Evolutionary conservation across 2,888 invertebrate species (phyloP).

Genomic region (Stenodera caucasica): DNA sequence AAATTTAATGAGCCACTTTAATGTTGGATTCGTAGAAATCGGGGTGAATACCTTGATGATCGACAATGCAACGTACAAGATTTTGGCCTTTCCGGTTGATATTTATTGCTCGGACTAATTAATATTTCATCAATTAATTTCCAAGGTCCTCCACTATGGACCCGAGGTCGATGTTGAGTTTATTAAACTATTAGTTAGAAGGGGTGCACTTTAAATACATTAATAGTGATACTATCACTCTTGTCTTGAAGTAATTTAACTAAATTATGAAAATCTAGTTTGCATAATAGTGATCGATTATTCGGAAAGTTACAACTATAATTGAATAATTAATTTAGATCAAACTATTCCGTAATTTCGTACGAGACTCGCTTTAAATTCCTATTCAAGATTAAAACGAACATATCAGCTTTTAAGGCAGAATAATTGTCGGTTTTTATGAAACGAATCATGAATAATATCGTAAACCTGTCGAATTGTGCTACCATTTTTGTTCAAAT

Average conservation of each 20-base stretch:
- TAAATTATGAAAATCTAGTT: slow-evolving; percentile 8
- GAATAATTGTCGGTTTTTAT: neutral
- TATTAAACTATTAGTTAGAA: neutral
- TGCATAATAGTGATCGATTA: slow-evolving; percentile 24
- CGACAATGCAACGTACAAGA: too few species aligned
- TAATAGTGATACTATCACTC: neutral
- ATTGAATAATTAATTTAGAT: slow-evolving; percentile 11
- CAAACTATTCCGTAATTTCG: too few species aligned
- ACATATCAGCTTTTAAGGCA: too few species aligned
- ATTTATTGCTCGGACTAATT: too few species aligned
- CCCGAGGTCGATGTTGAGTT: neutral
- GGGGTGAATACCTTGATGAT: too few species aligned
- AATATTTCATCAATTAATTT: neutral
- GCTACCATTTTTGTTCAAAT: neutral
- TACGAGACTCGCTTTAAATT: too few species aligned
- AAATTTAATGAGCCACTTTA: too few species aligned
- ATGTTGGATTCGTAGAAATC: too few species aligned
- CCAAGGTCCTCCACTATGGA: too few species aligned
- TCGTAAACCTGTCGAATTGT: neutral
- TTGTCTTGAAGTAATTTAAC: neutral
- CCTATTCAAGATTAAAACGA: too few species aligned
- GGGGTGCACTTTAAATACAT: neutral
- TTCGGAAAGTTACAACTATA: slow-evolving; percentile 12
- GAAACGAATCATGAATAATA: neutral
- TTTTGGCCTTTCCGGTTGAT: too few species aligned